A percentile compares a stretch with the other conserved stretches of the same genome.
phyloP scores from a whole-genome alignment of 2,113 vertebrate genomes.

The Xenopus borealis region DNA sequence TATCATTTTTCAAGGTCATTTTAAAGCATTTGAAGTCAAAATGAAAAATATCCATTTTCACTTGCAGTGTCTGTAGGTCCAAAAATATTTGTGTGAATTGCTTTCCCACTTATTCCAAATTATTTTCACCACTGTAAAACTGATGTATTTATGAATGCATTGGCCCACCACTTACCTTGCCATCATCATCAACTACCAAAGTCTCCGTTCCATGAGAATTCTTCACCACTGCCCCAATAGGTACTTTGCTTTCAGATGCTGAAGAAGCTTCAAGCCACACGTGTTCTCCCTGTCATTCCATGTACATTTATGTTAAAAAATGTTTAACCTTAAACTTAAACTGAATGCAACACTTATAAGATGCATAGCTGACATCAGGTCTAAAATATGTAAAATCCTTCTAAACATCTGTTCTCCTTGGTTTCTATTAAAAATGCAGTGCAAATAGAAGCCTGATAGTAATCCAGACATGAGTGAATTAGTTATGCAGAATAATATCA shows the following conservation, averaged over 20 bases:
- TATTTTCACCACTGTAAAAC: too few relatives aligned
- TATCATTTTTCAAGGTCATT: too few relatives aligned
- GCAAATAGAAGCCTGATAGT: too few relatives aligned
- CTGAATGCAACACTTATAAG: neutral
- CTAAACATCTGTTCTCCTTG: neutral
- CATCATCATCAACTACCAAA: conserved; percentile 87
- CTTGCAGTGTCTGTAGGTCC: too few relatives aligned
- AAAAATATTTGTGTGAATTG: too few relatives aligned
- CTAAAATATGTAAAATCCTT: neutral
- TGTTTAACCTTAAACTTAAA: neutral
- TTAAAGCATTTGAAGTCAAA: too few relatives aligned
- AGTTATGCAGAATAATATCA: too few relatives aligned
- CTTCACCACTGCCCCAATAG: conserved; percentile 82
- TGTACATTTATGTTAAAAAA: neutral
- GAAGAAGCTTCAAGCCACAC: conserved; percentile 80
- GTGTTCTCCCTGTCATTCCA: conserved; percentile 79
- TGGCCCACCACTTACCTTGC: conserved; percentile 74
- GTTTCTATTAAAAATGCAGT: too few relatives aligned
- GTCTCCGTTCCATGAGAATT: conserved; percentile 75
- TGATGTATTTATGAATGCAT: too few relatives aligned
- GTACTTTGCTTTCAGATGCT: conserved; percentile 61
- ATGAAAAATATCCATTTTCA: too few relatives aligned
- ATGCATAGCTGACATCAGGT: neutral
- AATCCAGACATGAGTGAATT: too few relatives aligned
- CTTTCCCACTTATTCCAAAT: too few relatives aligned